These are phyloP conservation scores for Megaptera novaeangliae DNA, from an alignment of 2,113 vertebrate genomes.

Conservation along the genomic window DNA sequence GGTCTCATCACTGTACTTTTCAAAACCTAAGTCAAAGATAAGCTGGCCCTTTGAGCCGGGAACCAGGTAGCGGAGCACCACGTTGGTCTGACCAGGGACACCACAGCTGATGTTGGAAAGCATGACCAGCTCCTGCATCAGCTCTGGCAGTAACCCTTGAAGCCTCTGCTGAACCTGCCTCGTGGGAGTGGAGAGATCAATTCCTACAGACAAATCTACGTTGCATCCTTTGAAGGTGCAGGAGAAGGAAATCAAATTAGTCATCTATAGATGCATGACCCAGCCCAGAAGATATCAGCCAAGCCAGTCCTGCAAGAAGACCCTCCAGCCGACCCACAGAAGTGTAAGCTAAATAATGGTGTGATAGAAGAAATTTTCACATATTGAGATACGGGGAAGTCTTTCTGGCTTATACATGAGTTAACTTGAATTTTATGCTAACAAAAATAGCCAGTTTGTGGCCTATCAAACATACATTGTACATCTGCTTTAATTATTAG, in stretches of 20 bases:
- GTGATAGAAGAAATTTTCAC: not conserved
- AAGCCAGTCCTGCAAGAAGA: not conserved
- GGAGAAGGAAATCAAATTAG: constrained; percentile 11
- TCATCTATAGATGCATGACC: not conserved
- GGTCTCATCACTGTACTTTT: constrained; percentile 72
- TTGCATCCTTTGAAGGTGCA: constrained; percentile 79
- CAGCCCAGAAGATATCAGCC: not conserved
- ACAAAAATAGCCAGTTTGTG: not conserved
- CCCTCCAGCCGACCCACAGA: not conserved
- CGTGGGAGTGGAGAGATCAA: constrained; percentile 83
- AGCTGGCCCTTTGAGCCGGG: constrained; percentile 54
- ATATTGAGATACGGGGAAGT: not conserved
- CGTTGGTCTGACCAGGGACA: not conserved
- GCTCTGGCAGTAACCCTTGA: constrained; percentile 75
- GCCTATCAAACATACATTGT: not conserved
- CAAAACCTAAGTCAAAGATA: constrained; percentile 83
- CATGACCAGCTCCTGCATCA: constrained; percentile 75
- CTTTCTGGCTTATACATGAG: not conserved
- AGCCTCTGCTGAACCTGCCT: constrained; percentile 77
- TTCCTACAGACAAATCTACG: constrained; percentile 85
- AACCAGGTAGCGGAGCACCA: constrained; percentile 80
- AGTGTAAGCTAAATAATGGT: not conserved
- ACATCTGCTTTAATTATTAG: not conserved
- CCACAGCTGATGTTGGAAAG: constrained; percentile 81
- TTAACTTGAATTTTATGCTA: not conserved